phyloP scores from a whole-genome alignment of 2,113 vertebrate species.

The Gymnocephalus cernua region DNA sequence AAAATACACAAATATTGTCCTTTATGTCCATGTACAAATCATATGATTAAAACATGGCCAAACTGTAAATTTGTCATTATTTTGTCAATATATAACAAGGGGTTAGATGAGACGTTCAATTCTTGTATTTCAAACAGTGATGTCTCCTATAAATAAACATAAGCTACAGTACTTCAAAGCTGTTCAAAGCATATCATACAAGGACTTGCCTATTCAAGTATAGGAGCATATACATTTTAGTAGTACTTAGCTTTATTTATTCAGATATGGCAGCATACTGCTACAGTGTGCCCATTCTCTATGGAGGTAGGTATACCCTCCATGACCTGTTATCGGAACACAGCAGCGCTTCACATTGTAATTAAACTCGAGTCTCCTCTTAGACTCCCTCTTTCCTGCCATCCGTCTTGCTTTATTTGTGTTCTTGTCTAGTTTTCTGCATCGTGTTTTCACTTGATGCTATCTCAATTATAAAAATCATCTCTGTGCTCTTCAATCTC shows the following conservation, averaged over 20 bases:
- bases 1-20: neutral
- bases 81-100: neutral
- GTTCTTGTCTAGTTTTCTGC: constrained; percentile 46
- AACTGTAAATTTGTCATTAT: neutral
- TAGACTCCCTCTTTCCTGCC: constrained; percentile 27
- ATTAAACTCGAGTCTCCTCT: constrained; percentile 60
- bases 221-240: constrained; percentile 10
- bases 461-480: constrained; percentile 65
- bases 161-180: constrained; percentile 9
- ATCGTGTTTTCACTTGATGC: constrained; percentile 55
- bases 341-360: constrained; percentile 68
- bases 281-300: constrained; percentile 29
- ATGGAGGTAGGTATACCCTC: constrained; percentile 63
- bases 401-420: constrained; percentile 47
- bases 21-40: neutral
- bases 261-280: constrained; percentile 18
- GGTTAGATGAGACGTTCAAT: neutral
- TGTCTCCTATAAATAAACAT: neutral
- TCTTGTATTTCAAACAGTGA: neutral
- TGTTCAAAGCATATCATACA: neutral
- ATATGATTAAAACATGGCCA: neutral
- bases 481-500: constrained; percentile 49
- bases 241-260: neutral
- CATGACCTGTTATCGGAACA: constrained; percentile 52
- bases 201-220: neutral